A percentile compares a stretch with the other conserved stretches of the same genome.
Evolutionary conservation across 2,888 invertebrate species (phyloP).

Genomic region (Chalcosyrphus nemorum): DNA sequence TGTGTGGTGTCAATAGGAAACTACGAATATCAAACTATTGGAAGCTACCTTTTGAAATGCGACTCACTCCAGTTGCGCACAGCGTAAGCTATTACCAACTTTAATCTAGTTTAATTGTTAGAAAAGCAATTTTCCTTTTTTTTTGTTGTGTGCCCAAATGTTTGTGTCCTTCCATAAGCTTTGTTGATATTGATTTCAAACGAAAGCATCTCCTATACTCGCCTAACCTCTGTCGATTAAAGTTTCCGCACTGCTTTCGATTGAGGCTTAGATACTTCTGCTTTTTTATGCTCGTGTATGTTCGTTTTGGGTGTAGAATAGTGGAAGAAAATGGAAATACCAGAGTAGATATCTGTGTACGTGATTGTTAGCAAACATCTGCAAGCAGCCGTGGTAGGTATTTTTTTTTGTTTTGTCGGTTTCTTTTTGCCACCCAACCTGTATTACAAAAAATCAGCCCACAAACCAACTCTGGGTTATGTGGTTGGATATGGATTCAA

Average conservation of each 20-base stretch:
- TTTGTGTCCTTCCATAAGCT: background rate
- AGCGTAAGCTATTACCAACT: slow-evolving; percentile 17
- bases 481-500: slow-evolving; percentile 32
- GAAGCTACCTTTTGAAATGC: too few relatives aligned
- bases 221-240: slow-evolving; percentile 39
- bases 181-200: slow-evolving; percentile 50
- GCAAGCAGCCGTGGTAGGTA: slow-evolving; percentile 22
- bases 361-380: slow-evolving; percentile 58
- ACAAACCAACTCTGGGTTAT: slow-evolving; percentile 13
- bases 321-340: slow-evolving; percentile 37
- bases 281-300: background rate
- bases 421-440: background rate
- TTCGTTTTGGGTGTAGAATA: slow-evolving; percentile 7
- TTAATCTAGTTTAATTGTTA: slow-evolving; percentile 44
- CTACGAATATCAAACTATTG: background rate
- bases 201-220: slow-evolving; percentile 26
- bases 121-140: slow-evolving; percentile 28
- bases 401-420: background rate
- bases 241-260: slow-evolving; percentile 38
- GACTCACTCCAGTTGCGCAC: background rate
- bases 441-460: slow-evolving; percentile 20
- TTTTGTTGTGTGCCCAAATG: background rate
- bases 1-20: background rate
- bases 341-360: slow-evolving; percentile 37
- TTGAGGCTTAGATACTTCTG: slow-evolving; percentile 26